These are phyloP conservation scores for Actinia equina DNA, from an alignment of 64 coral and sea anemone species.

Conservation along the genomic window DNA sequence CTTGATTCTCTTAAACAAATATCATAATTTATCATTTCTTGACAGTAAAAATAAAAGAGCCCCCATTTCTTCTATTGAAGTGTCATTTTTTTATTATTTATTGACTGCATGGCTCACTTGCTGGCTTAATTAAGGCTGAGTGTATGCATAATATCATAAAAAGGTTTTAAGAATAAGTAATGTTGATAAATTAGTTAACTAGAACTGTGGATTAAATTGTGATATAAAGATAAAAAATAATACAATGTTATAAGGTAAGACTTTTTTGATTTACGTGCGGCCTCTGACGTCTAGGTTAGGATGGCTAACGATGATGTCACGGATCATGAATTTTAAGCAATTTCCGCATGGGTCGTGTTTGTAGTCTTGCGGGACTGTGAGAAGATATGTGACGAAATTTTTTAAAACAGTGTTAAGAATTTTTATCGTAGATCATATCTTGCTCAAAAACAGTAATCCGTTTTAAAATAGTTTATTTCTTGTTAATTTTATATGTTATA, in stretches of 20 bases:
- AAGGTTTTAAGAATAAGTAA: background rate
- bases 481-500: background rate
- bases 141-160: background rate
- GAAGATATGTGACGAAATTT: no score
- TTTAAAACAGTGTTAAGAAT: background rate
- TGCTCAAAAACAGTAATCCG: background rate
- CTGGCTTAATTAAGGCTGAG: background rate
- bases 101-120: background rate
- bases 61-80: background rate
- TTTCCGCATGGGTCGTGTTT: background rate
- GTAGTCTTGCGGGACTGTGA: no score
- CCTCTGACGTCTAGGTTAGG: background rate
- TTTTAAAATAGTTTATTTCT: background rate
- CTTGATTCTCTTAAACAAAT: constrained; percentile 9
- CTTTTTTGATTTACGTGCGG: background rate
- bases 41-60: background rate
- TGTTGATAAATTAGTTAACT: background rate
- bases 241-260: background rate
- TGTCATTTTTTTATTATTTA: background rate
- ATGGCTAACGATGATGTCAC: background rate
- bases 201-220: background rate
- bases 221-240: background rate
- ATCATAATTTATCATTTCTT: background rate
- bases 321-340: background rate
- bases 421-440: background rate